Percentiles rank a stretch among this genome's conserved stretches.
Conservation (phyloP, 2,797 vertebrate genomes). For the Spheniscus humboldti region DNA sequence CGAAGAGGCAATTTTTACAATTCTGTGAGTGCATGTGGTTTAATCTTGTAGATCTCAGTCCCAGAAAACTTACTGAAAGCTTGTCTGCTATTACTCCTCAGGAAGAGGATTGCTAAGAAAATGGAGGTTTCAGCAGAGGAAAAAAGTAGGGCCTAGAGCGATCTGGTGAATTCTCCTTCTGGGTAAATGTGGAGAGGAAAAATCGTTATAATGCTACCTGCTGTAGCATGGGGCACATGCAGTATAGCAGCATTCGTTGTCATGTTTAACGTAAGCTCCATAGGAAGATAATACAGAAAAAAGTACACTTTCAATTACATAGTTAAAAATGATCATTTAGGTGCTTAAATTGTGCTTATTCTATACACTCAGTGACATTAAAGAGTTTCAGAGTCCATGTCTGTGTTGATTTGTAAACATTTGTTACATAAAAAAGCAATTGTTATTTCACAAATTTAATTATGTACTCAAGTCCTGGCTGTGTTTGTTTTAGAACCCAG, state of each 20-base stretch:
- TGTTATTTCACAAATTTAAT: background rate
- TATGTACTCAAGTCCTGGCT: background rate
- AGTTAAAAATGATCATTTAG: background rate
- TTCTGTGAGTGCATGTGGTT: background rate
- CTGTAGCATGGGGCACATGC: background rate
- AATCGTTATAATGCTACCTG: background rate
- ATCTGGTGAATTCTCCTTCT: background rate
- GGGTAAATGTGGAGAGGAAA: background rate
- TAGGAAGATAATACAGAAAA: background rate
- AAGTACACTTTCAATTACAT: background rate
- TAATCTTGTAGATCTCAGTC: background rate
- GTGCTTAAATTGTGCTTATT: background rate
- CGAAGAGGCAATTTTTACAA: background rate
- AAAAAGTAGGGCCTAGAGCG: background rate
- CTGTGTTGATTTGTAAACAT: background rate
- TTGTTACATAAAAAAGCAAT: background rate
- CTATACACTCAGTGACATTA: background rate
- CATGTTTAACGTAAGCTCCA: background rate
- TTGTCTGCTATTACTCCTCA: background rate
- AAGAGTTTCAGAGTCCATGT: background rate
- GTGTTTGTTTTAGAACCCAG: background rate
- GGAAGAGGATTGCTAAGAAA: background rate
- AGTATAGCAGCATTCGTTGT: fast-evolving
- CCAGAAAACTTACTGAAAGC: background rate
- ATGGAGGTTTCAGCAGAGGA: background rate